A percentile compares a stretch with the other conserved stretches of the same genome.
Evolutionary conservation across 1,140 invertebrate species (phyloP).

Genomic region (Brevipalpus yothersi): DNA sequence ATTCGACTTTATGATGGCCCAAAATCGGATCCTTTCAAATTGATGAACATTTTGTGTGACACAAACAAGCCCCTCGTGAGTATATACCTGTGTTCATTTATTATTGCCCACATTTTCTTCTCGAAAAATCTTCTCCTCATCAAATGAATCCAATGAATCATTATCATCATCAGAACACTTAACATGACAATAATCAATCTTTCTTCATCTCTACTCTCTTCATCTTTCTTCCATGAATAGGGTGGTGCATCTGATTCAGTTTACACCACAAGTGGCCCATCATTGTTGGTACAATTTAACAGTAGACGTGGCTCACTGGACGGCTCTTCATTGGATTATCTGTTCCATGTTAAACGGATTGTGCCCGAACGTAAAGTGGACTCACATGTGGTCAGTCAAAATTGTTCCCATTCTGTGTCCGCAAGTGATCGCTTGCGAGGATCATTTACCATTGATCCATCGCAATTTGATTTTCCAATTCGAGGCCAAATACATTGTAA

Average conservation of each 20-base stretch:
- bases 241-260: conserved; percentile 6
- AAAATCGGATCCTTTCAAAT: conserved; percentile 11
- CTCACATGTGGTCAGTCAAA: neutral
- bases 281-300: conserved; percentile 12
- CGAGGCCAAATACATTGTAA: conserved; percentile 10
- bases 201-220: neutral
- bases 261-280: conserved; percentile 10
- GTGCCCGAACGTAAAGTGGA: neutral
- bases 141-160: neutral
- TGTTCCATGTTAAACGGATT: conserved; percentile 12
- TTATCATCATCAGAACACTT: neutral
- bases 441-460: neutral
- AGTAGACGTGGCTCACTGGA: conserved; percentile 12
- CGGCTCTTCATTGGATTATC: conserved; percentile 13
- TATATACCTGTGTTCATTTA: neutral
- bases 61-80: conserved; percentile 9
- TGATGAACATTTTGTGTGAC: conserved; percentile 14
- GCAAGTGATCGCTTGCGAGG: neutral
- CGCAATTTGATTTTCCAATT: conserved; percentile 1
- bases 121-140: neutral
- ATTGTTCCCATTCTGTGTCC: neutral
- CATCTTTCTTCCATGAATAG: neutral
- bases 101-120: neutral
- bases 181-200: neutral
- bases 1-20: conserved; percentile 12